phyloP scores from a whole-genome alignment of 2,888 invertebrate species.

The Melanchra persicariae region DNA sequence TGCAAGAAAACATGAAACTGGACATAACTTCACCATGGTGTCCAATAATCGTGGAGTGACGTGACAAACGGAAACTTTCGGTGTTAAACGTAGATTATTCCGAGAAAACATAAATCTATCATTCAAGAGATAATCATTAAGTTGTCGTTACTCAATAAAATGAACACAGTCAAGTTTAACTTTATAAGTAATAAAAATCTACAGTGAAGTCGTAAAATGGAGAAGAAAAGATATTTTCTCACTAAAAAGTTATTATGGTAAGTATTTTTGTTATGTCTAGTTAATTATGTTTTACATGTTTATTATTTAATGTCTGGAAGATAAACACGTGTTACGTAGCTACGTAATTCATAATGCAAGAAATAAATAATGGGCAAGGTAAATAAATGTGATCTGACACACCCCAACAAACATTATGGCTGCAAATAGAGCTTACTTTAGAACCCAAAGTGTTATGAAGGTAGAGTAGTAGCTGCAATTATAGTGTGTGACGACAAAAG shows the following conservation, averaged over 20 bases:
- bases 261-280: constrained; percentile 63
- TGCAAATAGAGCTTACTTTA: too few relatives aligned
- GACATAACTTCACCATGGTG: constrained; percentile 55
- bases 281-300: background rate
- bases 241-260: constrained; percentile 80
- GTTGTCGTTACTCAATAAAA: constrained; percentile 70
- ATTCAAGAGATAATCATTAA: constrained; percentile 49
- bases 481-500: too few relatives aligned
- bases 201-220: constrained; percentile 80
- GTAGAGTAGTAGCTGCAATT: too few relatives aligned
- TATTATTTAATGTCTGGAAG: background rate
- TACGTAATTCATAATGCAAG: background rate
- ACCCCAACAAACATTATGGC: too few relatives aligned
- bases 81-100: constrained; percentile 34
- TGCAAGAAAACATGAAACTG: constrained; percentile 55
- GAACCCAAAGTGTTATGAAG: too few relatives aligned
- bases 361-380: background rate
- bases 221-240: constrained; percentile 71
- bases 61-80: constrained; percentile 53
- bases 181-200: constrained; percentile 65
- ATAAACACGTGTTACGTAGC: background rate
- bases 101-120: constrained; percentile 47
- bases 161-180: constrained; percentile 72
- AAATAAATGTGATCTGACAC: constrained; percentile 21
- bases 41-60: constrained; percentile 67